Percentiles rank a stretch among this genome's conserved stretches.
Evolutionary conservation across 2,113 vertebrate genomes (phyloP).

Genomic region (Ellobius talpinus): DNA sequence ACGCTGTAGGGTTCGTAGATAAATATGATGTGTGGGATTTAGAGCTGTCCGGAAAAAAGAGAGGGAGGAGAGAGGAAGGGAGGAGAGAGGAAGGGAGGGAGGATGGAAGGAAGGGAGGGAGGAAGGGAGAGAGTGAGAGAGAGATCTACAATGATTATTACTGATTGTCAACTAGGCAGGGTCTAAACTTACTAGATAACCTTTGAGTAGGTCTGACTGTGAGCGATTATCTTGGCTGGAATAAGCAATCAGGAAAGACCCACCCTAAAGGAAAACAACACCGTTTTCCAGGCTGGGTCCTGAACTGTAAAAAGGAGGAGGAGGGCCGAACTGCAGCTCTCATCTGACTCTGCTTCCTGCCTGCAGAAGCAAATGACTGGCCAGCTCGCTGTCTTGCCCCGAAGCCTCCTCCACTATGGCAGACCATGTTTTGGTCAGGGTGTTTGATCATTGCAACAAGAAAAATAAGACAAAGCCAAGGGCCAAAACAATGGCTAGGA

Average conservation of each 20-base stretch:
- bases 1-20: not conserved
- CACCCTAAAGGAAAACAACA: not conserved
- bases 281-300: not conserved
- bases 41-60: not conserved
- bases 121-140: accelerated
- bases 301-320: not conserved
- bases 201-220: not conserved
- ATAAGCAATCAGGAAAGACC: not conserved
- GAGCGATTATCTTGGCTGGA: not conserved
- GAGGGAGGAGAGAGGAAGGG: not conserved
- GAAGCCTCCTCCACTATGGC: not conserved
- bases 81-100: accelerated
- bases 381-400: not conserved
- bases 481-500: not conserved
- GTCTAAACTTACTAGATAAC: not conserved
- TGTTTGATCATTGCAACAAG: not conserved
- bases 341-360: no score
- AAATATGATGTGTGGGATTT: not conserved
- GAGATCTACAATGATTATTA: not conserved
- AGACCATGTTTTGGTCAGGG: not conserved
- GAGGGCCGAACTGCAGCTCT: not conserved
- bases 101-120: accelerated
- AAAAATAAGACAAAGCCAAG: not conserved
- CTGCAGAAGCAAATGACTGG: not conserved
- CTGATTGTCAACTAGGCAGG: not conserved